Base-by-base conservation (phyloP, 2,888 invertebrate genomes). In the Galeopsomyia nigrocyanea region DNA sequence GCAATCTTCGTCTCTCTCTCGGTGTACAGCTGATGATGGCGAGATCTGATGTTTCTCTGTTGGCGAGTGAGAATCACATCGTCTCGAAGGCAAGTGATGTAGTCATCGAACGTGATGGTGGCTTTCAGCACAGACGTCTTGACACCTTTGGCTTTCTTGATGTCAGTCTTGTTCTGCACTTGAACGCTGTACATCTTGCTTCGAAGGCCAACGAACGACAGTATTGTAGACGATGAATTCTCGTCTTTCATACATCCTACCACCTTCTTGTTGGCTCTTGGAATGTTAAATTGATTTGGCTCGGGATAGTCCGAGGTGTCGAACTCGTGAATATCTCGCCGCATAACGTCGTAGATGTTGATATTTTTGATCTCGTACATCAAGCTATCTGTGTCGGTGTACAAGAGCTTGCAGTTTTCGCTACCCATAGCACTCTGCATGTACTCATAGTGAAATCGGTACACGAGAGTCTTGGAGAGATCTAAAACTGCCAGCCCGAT, bases 161-260 rank as follows among this genome's bases (percentile, higher is more conserved):
- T 63, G 6, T 71, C 55, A n/a, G 50, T 49, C 14, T 53, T 21
- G 6, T 53, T 17, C 21, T 75, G 57, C 2, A 78, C 63, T 68
- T 68, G 74, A 7, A 77, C 67, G 0, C 72, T 55, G 68, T 78
- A 78, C 71, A 77, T 71, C 68, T 76, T 77, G 14, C 67, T 70
- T 9, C 76, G 63, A 16, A 74, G 53, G 13, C 75, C 75, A 17
- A 75, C 39, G 60, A 82, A 84, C 72, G 82, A 79, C 1, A 73
- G 78, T 76, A 83, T 80, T 13, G 80, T n/a, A 77, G 71, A 75
- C 66, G 5, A 80, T 81, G 31, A 26, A 26, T 7, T 77, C 69
- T 84, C 83, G 75, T 83, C 82, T 74, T 84, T 83, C 78, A 83
- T 80, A 51, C 82, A 64, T 3, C 83, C 82, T 5, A 81, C 31